Base-by-base conservation (phyloP, 2,888 invertebrate species). In the Euzetes globulus region DNA sequence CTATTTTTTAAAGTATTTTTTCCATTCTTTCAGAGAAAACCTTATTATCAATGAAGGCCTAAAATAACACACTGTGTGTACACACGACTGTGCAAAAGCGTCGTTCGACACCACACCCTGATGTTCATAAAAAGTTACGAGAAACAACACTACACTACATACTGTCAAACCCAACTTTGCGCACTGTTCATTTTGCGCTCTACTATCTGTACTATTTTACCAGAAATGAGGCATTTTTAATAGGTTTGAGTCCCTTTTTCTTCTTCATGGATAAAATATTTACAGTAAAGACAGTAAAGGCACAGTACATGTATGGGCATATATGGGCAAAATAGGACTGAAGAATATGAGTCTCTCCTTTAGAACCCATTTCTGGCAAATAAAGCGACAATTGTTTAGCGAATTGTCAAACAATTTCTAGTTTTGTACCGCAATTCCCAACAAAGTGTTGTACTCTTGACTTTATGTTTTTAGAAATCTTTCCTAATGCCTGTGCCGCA, bases 21-120 rank as follows among this genome's bases (percentile, higher is more conserved):
- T n/a, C n/a, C n/a, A n/a, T n/a, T 52, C 27, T 25, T 50, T 6
- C 9, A 19, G 11, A 22, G 6, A 11, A 68, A 45, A 68, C 41
- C 68, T 68, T 37, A 68, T 45, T 45, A 68, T 68, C 68, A 68
- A 68, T 68, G 68, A 45, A 68, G 68, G 22, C 45, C 68, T 68
- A 68, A 68, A 41, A 68, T 41, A 15, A n/a, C 63, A 63, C 15
- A 33, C 17, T 25, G 52, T 52, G 7, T 58, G 22, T 58, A 58
- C 55, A 55, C 55, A 55, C 50, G 25, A 22, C 17, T 17, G n/a
- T 13, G 29, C 11, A 29, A n/a, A 5, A 45, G 68, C 22, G 45
- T 68, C 63, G 33, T 63, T 37, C 25, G 41, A 68, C 68, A 45
- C 41, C 68, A 68, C 68, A 68, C 68, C 68, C 68, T 37, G n/a